Conservation (phyloP, 2,113 vertebrate genomes). For the Anhinga rufa region DNA sequence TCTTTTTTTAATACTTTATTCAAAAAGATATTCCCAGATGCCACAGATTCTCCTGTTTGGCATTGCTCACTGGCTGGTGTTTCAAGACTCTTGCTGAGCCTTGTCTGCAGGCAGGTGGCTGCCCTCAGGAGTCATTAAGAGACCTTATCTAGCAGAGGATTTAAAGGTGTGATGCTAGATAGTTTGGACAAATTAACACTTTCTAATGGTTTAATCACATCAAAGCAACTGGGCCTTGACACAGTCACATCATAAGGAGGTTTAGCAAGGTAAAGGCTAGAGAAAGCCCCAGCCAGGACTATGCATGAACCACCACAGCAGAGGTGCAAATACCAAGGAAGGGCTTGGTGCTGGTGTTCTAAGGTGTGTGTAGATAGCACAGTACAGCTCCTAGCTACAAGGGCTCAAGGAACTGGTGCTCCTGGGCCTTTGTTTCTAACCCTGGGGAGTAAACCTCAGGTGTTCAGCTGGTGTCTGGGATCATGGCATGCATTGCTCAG, state of each 20-base stretch:
- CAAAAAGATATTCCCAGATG: not conserved
- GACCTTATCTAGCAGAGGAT: not conserved
- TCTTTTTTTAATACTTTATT: not conserved
- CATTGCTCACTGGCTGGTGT: not conserved
- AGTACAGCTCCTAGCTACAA: not conserved
- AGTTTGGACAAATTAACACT: not conserved
- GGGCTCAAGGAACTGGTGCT: not conserved
- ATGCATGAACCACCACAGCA: not conserved
- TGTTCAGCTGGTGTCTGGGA: not conserved
- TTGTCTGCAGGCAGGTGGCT: not conserved
- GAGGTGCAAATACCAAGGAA: not conserved
- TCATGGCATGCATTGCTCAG: not conserved
- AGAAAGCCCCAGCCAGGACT: not conserved
- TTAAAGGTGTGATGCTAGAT: not conserved
- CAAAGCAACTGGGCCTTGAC: not conserved
- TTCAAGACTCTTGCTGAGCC: not conserved
- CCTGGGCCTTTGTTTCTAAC: not conserved
- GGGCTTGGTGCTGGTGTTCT: rapidly evolving
- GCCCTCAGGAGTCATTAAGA: not conserved
- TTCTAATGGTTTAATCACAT: not conserved
- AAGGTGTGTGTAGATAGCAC: not conserved
- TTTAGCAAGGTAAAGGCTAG: not conserved
- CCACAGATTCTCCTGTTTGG: not conserved
- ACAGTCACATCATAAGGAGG: not conserved
- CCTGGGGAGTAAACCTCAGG: not conserved